Evolutionary conservation across 2,888 invertebrate species (phyloP).

Genomic region (Bedellia somnulentella): DNA sequence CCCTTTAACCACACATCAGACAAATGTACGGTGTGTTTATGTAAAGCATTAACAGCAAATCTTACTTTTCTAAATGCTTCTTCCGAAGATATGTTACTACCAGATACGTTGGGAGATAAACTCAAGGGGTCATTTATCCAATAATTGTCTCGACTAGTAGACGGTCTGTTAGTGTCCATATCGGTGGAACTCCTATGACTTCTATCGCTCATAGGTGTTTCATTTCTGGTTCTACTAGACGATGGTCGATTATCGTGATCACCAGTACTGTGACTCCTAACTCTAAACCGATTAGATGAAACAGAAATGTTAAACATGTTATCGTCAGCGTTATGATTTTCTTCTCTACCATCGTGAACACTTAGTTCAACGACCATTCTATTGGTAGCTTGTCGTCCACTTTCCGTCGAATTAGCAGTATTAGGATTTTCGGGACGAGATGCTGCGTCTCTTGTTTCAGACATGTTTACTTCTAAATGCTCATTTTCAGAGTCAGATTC

Average conservation of each 20-base stretch:
- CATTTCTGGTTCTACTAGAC: not conserved
- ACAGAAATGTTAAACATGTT: conserved; percentile 20
- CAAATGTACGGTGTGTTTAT: conserved; percentile 33
- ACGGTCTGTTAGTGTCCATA: conserved; percentile 22
- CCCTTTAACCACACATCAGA: conserved; percentile 44
- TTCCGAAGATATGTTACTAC: conserved; percentile 22
- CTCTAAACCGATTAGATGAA: conserved; percentile 31
- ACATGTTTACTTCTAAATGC: conserved; percentile 39
- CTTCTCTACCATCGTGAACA: conserved; percentile 12
- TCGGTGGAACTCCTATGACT: conserved; percentile 9
- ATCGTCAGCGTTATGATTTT: conserved; percentile 11
- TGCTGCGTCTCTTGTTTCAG: conserved; percentile 36
- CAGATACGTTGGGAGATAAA: not conserved
- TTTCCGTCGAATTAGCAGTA: conserved; percentile 12
- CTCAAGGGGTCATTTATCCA: conserved; percentile 16
- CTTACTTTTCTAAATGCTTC: conserved; percentile 42
- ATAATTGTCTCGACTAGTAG: conserved; percentile 33
- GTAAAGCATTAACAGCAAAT: conserved; percentile 33
- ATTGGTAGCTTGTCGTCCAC: conserved; percentile 17
- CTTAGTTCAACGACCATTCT: conserved; percentile 30
- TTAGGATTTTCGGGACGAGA: conserved; percentile 26
- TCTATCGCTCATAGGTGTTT: not conserved
- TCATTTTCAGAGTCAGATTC: conserved; percentile 48
- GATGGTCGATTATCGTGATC: conserved; percentile 7
- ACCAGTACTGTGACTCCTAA: conserved; percentile 24